Evolutionary conservation across 1,140 invertebrate genomes (phyloP), one percentile per base, ranked within the genome.

Genomic region (Zaprionus kolodkinae): DNA sequence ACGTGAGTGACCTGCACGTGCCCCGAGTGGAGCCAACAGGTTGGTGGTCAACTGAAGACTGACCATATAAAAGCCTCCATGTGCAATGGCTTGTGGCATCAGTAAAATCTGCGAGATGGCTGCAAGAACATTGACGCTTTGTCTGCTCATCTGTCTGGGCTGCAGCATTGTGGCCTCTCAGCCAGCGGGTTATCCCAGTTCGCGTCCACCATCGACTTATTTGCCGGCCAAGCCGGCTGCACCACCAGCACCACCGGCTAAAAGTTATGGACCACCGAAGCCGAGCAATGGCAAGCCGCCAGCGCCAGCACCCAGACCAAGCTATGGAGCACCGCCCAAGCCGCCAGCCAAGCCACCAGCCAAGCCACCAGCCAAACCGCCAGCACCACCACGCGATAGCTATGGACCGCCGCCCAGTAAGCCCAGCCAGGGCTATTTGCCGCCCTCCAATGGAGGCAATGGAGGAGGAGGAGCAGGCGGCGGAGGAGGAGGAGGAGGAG

Each of bases 161-260:
- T 38, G 67, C 17, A 40, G 69, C 6, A 25, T 65, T 15, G 67
- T 40, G 27, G 54, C 35, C 15, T 55, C 71, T 21, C 61, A 69
- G 36, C 83, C 86, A 6, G 76, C 60, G 33, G 87, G 86, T 10
- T 91, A 91, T 76, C 72, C 82, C 13, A 79, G 43, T 55, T 74
- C 79, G 2, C 84, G 72, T 33, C 91, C 91, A 0, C 62, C 88
- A 1, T 55, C 76, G 7, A 76, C 87, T 5, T 82, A 91, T 45
- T 52, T 87, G 56, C 79, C 91, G 1, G 75, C 78, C 6, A 70
- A 72, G n/a, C 77, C 72, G 36, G 52, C 79, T 15, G 7, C n/a
- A 2, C 38, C 69, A 6, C 57, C 66, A 40, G 25, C 64, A 48
- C 68, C 69, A 17, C 72, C 67, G 0, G 63, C 54, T 40, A 64